A percentile compares a stretch with the other conserved stretches of the same genome.
These are phyloP conservation scores for Meriones unguiculatus DNA, from an alignment of 2,113 vertebrate genomes.

Conservation along the genomic window DNA sequence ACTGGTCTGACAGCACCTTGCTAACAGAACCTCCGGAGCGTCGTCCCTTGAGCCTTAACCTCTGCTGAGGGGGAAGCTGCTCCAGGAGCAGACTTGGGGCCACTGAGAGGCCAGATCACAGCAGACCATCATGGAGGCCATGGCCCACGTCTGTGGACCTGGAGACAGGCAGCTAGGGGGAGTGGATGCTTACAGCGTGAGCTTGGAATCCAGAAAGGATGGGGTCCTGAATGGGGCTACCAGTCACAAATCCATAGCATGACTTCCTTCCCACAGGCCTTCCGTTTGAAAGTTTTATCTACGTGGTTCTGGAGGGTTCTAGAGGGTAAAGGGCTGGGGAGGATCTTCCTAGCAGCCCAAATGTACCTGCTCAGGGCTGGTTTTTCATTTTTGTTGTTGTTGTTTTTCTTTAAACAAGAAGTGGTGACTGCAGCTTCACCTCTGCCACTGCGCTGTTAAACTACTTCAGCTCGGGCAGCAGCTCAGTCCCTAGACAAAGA, in stretches of 20 bases:
- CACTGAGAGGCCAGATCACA: neutral
- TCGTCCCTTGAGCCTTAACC: neutral
- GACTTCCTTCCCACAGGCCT: neutral
- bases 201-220: neutral
- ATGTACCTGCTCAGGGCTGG: neutral
- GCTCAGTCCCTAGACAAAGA: neutral
- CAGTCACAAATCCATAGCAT: neutral
- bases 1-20: constrained; percentile 51
- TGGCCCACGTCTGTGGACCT: neutral
- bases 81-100: constrained; percentile 25
- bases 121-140: neutral
- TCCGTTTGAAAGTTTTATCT: neutral
- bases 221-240: rapidly evolving
- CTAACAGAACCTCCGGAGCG: neutral
- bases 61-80: constrained; percentile 59
- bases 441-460: constrained; percentile 13
- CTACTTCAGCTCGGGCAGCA: constrained; percentile 3
- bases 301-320: neutral
- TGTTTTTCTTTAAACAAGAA: constrained; percentile 32
- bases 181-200: neutral
- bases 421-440: constrained; percentile 55
- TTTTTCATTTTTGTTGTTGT: neutral
- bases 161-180: neutral
- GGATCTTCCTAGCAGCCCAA: neutral
- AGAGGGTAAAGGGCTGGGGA: neutral